Percentiles rank a stretch among this genome's conserved stretches.
phyloP scores from a whole-genome alignment of 2,888 invertebrate genomes.

The Ophion obscuratus region DNA sequence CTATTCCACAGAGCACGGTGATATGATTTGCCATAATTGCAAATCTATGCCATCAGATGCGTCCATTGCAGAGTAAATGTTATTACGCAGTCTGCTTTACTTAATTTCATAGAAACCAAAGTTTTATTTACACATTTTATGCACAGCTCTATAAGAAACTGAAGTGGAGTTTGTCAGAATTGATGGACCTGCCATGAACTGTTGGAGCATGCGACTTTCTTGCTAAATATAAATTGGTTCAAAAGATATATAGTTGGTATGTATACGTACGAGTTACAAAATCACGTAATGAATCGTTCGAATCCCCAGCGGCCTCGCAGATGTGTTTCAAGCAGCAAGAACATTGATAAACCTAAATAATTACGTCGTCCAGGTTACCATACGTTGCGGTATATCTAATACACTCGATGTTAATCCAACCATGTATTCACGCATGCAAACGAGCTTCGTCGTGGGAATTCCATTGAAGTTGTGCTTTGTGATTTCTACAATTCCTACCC shows the following conservation, averaged over 20 bases:
- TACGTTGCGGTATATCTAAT: not conserved
- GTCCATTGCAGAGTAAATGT: too few species aligned
- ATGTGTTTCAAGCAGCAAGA: not conserved
- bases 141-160: not conserved
- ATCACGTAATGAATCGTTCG: not conserved
- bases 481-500: not conserved
- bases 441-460: not conserved
- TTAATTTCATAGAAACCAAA: not conserved
- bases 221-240: not conserved
- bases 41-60: too few species aligned
- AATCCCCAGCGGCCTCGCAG: not conserved
- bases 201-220: not conserved
- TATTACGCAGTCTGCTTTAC: too few species aligned
- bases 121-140: not conserved
- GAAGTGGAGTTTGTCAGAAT: not conserved
- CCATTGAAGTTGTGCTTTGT: not conserved
- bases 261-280: not conserved
- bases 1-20: too few species aligned
- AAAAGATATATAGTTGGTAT: not conserved
- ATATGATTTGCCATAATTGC: too few species aligned
- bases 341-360: not conserved
- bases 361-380: not conserved
- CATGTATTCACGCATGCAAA: not conserved
- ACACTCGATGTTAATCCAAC: not conserved
- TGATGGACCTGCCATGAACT: not conserved